Base-by-base conservation (phyloP, 2,113 vertebrate genomes). In the Furnarius figulus region DNA sequence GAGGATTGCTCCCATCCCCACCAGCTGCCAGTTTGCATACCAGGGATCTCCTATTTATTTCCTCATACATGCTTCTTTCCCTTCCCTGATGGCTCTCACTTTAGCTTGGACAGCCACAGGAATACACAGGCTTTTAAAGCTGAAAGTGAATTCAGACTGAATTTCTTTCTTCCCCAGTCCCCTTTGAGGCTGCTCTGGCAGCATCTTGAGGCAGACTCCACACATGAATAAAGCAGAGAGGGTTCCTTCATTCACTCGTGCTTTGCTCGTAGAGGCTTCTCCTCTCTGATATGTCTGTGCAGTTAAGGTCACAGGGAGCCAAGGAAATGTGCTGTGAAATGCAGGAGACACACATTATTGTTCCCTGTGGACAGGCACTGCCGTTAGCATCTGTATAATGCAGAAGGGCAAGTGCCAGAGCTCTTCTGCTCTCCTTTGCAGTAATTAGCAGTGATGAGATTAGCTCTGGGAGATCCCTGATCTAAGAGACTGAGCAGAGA, bases 401-500 rank as follows among this genome's bases (percentile, higher is more conserved):
- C 88, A 95, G 68, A 68, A 93, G 93, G 91, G 93, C 94, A 89
- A 93, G 80, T 82, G 76, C 95, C 90, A 92, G 85, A 83, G 87
- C 91, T 89, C 81, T 81, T 94, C 93, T 87, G 76, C 67, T 72
- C 93, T 91, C 44, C 8, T 93, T 92, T 78, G 90, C 87, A 19
- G 83, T 95, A 93, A 96, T 97, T 95, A 96, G 94, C 85, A 59
- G 73, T 63, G 95, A 96, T 70, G 89, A 88, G 87, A 97, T 94
- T 85, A 85, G 91, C 84, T 95, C 81, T 74, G 96, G 92, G 96
- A 95, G 88, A 91, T 85, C 93, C 90, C 85, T 70, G 75, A 68
- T 82, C 88, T 72, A 47, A 79, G 83, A 89, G 87, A 33, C 37
- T 2, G 11, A 42, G 74, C 86, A 47, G 78, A 47, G 75, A 92